Conservation (phyloP, 2,113 vertebrate genomes). For the Zosterops borbonicus region DNA sequence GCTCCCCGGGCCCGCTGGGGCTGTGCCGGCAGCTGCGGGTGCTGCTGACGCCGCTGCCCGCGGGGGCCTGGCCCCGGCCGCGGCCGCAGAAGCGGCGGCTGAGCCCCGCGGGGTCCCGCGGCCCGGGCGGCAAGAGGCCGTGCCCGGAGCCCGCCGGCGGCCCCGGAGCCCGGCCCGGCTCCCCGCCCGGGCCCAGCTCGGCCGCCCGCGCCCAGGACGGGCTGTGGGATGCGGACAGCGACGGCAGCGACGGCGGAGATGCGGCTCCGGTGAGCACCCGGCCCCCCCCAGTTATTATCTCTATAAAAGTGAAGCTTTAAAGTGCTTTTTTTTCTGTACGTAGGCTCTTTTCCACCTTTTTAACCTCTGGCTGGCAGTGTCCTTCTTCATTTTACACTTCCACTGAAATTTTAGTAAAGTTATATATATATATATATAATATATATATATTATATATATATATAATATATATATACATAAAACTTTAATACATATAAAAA, state of each 20-base stretch:
- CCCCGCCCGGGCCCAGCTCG: not conserved
- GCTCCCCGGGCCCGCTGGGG: too few species aligned
- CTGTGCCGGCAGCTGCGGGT: too few species aligned
- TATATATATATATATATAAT: too few species aligned
- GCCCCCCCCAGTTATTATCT: not conserved
- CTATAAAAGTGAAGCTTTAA: fast-evolving
- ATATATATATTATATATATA: too few species aligned
- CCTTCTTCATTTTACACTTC: not conserved
- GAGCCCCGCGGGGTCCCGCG: not conserved
- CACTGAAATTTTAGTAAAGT: too few species aligned
- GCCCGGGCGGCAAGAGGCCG: not conserved
- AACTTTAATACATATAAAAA: too few species aligned
- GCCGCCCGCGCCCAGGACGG: not conserved
- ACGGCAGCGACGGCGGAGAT: not conserved
- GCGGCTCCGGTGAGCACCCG: not conserved
- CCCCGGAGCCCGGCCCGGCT: not conserved
- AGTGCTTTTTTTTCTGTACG: fast-evolving
- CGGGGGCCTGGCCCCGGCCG: too few species aligned
- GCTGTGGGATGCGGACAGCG: not conserved
- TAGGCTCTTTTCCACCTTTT: fast-evolving
- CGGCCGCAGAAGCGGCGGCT: not conserved
- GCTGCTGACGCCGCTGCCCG: too few species aligned
- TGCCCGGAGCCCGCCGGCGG: not conserved
- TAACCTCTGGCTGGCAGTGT: too few species aligned
- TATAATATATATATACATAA: too few species aligned